Percentiles rank a stretch among this genome's conserved stretches.
Evolutionary conservation across 2,797 vertebrate species (phyloP).

Genomic region (Manis crassicaudata): DNA sequence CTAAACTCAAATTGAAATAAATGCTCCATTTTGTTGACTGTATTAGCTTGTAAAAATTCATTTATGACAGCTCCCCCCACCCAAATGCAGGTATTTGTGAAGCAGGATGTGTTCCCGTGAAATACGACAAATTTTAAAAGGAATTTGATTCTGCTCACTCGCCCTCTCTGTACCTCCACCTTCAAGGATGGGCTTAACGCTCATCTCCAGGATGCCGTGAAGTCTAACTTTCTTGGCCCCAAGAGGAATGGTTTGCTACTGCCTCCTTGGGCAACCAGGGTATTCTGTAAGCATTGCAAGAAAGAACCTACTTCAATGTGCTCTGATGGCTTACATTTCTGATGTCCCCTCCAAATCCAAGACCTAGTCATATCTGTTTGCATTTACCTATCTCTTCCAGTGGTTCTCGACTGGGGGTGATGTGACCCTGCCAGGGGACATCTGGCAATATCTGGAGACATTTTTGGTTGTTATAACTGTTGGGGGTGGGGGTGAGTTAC

Average conservation of each 20-base stretch:
- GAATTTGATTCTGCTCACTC: neutral
- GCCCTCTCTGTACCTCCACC: neutral
- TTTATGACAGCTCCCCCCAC: neutral
- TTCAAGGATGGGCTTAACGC: neutral
- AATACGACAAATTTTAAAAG: neutral
- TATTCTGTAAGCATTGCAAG: fast-evolving
- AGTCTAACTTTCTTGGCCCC: neutral
- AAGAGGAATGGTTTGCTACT: neutral
- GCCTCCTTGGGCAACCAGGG: neutral
- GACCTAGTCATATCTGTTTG: fast-evolving
- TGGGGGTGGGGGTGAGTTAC: fast-evolving
- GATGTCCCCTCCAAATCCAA: too few species aligned
- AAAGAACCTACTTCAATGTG: neutral
- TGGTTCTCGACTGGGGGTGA: neutral
- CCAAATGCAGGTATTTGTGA: neutral
- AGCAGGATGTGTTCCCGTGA: neutral
- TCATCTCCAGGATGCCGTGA: too few species aligned
- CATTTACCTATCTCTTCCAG: too few species aligned
- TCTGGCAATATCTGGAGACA: neutral
- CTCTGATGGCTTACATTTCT: too few species aligned
- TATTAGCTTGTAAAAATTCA: neutral
- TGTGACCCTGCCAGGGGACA: fast-evolving
- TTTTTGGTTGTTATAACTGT: fast-evolving
- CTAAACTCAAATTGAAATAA: neutral
- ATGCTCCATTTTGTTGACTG: neutral